phyloP scores from a whole-genome alignment of 2,797 vertebrate genomes.

The Macropus fuliginosus region DNA sequence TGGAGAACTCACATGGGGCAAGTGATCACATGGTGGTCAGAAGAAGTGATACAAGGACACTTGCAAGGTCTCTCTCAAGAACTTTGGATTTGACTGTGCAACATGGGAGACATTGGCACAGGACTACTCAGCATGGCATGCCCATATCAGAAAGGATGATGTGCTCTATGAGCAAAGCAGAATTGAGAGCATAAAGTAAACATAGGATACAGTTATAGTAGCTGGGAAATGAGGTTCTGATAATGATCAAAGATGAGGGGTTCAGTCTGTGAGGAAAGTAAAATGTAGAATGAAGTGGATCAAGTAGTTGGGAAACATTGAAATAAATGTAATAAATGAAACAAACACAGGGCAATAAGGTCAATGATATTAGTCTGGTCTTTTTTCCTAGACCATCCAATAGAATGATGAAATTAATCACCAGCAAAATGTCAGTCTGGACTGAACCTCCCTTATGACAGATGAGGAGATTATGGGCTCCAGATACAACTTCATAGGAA shows the following conservation, averaged over 20 bases:
- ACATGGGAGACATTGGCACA: too few species aligned
- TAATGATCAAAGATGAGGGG: background rate
- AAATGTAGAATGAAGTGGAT: background rate
- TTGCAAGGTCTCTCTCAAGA: too few species aligned
- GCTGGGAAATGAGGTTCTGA: background rate
- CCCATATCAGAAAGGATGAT: too few species aligned
- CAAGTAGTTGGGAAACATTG: background rate
- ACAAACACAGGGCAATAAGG: background rate
- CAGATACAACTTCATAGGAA: background rate
- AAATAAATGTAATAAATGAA: background rate
- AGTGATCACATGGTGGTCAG: too few species aligned
- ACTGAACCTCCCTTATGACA: background rate
- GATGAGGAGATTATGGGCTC: background rate
- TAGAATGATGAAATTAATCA: background rate
- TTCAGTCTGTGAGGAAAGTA: background rate
- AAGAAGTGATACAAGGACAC: too few species aligned
- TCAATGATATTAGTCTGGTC: background rate
- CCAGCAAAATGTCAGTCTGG: background rate
- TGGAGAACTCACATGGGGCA: too few species aligned
- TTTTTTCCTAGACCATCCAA: background rate
- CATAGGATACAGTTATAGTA: background rate
- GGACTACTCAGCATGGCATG: too few species aligned
- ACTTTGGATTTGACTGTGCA: too few species aligned
- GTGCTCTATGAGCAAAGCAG: too few species aligned
- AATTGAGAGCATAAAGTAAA: too few species aligned